Base-by-base conservation (phyloP, 2,113 vertebrate species). In the Leptosomus discolor region DNA sequence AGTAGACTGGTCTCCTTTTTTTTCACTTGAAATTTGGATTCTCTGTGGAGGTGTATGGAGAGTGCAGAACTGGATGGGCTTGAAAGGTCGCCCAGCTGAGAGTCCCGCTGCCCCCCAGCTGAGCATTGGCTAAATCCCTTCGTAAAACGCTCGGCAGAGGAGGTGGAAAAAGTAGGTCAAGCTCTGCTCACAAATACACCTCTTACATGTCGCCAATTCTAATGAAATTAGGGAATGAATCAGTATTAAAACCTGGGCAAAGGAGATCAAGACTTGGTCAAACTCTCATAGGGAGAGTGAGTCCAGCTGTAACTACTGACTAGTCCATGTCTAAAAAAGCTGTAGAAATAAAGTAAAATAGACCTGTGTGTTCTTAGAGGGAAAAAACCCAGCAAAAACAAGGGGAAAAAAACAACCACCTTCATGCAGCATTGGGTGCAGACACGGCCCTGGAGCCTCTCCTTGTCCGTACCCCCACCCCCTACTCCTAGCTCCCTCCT, bases 161-260 rank as follows among this genome's bases (percentile, higher is more conserved):
- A 94, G 81, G 50, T 96, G 89, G 73, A 85, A 94, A 96, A 94
- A 92, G 87, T 73, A 91, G 91, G 91, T 73, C 97, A 95, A 32
- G 50, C 92, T 92, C 65, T 43, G 53, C 80, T 85, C 86, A 95
- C 86, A 97, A 95, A 94, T 24, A n/a, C 95, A 95, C 61, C 94
- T 91, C 91, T 92, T 68, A 92, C 77, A 91, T 27, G 61, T 68
- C 4, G 26, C 92, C 91, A 97, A 39, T 89, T 91, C 92, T 53
- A 68, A 79, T 79, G 80, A 88, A 86, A 91, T 61, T 81, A 69
- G 77, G 83, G 89, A 87, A 94, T 79, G 48, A 79, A 95, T 78
- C 77, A 18, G 70, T 86, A 41, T 36, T 41, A 48, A 85, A 81
- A 75, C 48, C 84, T 92, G 91, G 69, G 83, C 86, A 92, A 71